Evolutionary conservation across 1,140 invertebrate genomes (phyloP).

Genomic region (Chironomus tepperi): DNA sequence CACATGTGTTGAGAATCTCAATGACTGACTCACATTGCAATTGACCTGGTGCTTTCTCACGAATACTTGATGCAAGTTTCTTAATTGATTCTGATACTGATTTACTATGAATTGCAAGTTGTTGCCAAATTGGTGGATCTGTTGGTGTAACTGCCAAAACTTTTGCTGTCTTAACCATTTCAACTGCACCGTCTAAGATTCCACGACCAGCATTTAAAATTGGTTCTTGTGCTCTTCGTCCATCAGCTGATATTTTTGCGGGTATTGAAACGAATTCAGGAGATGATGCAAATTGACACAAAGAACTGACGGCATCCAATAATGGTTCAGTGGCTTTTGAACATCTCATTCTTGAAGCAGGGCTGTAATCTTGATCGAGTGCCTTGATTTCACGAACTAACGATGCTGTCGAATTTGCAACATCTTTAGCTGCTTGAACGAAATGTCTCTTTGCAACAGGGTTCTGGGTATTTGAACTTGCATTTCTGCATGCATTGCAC

Average conservation of each 20-base stretch:
- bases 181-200: conserved; percentile 46
- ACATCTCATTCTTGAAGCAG: conserved; percentile 56
- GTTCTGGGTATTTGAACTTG: conserved; percentile 85
- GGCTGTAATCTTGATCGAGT: conserved; percentile 74
- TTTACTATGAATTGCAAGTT: conserved; percentile 86
- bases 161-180: conserved; percentile 85
- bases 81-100: conserved; percentile 95
- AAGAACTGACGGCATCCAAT: conserved; percentile 80
- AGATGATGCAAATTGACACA: conserved; percentile 87
- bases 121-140: conserved; percentile 89
- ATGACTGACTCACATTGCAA: conserved; percentile 84
- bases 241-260: conserved; percentile 77
- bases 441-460: conserved; percentile 93
- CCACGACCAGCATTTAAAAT: conserved; percentile 74
- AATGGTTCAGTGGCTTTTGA: conserved; percentile 75
- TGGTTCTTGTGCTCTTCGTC: conserved; percentile 71
- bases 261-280: conserved; percentile 89
- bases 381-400: conserved; percentile 94
- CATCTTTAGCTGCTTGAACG: conserved; percentile 94
- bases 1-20: conserved; percentile 63
- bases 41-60: conserved; percentile 92
- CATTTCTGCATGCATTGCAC: conserved; percentile 88
- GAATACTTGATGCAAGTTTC: conserved; percentile 79
- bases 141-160: conserved; percentile 78
- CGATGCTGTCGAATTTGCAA: conserved; percentile 90